Conservation (phyloP, 2,888 invertebrate species). For the Phytoseiulus persimilis region DNA sequence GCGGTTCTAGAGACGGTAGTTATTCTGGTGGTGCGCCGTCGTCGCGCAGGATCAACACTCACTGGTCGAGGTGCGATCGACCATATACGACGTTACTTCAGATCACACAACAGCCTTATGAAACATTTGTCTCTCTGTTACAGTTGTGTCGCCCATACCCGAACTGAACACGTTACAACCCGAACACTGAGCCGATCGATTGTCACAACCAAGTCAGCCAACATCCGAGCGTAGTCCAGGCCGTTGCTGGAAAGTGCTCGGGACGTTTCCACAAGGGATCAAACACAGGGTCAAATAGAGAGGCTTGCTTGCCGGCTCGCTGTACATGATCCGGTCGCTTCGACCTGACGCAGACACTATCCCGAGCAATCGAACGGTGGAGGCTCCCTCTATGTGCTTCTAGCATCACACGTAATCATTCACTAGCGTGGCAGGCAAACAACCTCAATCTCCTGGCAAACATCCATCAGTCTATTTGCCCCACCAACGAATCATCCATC, state of each 20-base stretch:
- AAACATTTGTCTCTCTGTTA: background rate
- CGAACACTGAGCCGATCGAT: background rate
- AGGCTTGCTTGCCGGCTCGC: background rate
- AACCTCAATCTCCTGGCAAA: background rate
- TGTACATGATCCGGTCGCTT: background rate
- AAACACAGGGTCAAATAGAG: background rate
- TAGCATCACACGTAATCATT: background rate
- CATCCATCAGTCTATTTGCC: background rate
- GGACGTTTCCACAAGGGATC: conserved; percentile 5
- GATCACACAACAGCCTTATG: background rate
- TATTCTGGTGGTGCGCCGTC: background rate
- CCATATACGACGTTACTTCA: background rate
- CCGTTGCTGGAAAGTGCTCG: background rate
- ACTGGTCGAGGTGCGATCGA: background rate
- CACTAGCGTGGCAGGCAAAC: background rate
- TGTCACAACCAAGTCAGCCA: background rate
- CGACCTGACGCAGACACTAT: background rate
- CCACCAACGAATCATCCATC: background rate
- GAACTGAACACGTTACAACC: background rate
- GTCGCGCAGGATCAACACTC: background rate
- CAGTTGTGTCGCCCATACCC: background rate
- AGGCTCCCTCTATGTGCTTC: background rate
- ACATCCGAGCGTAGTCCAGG: background rate
- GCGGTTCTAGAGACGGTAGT: background rate
- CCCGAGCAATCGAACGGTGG: background rate